A percentile compares a stretch with the other conserved stretches of the same genome.
phyloP scores from a whole-genome alignment of 37 sponge, comb jelly and placozoan genomes.

The Tethya wilhelma region DNA sequence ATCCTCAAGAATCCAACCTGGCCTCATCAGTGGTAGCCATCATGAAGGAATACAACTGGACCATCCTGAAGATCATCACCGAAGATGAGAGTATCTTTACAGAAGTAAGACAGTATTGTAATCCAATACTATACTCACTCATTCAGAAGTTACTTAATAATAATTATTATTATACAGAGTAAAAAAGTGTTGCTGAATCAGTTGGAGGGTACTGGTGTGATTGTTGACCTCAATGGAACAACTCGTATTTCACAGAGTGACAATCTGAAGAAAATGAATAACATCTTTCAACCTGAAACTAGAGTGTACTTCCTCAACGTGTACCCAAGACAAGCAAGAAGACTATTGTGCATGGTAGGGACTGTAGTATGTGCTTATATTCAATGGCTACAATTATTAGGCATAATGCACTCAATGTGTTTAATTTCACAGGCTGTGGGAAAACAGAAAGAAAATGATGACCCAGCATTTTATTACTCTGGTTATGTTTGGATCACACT shows the following conservation, averaged over 20 bases:
- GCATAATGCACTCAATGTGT: too few relatives aligned
- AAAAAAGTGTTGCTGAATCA: background rate
- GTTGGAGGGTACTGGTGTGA: background rate
- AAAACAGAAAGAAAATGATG: background rate
- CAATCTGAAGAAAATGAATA: background rate
- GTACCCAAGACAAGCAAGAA: constrained; percentile 54
- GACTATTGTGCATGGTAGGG: constrained; percentile 58
- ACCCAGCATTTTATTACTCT: constrained; percentile 4
- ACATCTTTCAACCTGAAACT: constrained; percentile 6
- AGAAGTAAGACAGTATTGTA: constrained; percentile 44
- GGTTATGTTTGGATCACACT: constrained; percentile 51
- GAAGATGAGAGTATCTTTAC: constrained; percentile 48
- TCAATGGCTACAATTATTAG: too few relatives aligned
- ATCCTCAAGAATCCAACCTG: constrained; percentile 44
- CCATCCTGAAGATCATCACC: constrained; percentile 65
- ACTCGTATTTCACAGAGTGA: background rate
- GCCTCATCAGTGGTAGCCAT: constrained; percentile 19
- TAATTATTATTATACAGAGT: too few relatives aligned
- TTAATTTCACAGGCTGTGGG: constrained; percentile 18
- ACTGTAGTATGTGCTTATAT: background rate
- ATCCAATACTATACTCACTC: too few relatives aligned
- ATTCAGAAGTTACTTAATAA: too few relatives aligned
- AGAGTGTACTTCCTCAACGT: constrained; percentile 57
- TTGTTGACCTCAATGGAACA: constrained; percentile 3
- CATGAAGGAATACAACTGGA: constrained; percentile 56